These are phyloP conservation scores for Parus major DNA, from an alignment of 2,113 vertebrate genomes.

Conservation along the genomic window DNA sequence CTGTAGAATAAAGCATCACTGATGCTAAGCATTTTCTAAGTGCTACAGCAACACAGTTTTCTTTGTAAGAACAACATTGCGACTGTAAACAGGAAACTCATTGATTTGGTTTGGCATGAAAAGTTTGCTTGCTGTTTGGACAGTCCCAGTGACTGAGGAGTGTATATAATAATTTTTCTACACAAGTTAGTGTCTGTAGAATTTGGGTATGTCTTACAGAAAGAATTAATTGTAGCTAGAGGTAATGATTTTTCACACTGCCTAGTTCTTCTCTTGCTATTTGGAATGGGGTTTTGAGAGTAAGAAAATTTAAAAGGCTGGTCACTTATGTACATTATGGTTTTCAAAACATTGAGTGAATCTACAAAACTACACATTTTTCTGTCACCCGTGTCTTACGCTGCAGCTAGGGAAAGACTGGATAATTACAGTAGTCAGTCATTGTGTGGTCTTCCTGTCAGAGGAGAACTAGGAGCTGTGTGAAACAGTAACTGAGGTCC, in stretches of 20 bases:
- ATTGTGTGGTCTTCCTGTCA: not conserved
- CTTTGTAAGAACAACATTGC: not conserved
- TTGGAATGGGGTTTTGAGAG: not conserved
- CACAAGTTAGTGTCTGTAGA: not conserved
- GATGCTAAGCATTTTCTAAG: not conserved
- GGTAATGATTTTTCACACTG: not conserved
- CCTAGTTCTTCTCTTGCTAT: not conserved
- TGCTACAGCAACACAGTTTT: not conserved
- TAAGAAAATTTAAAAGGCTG: not conserved
- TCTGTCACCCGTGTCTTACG: not conserved
- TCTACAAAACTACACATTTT: not conserved
- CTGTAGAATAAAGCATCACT: not conserved
- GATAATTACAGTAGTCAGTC: not conserved
- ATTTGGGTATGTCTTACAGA: not conserved
- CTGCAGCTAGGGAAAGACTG: not conserved
- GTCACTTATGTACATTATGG: not conserved
- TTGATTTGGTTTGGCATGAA: not conserved
- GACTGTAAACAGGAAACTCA: not conserved
- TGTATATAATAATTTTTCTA: not conserved
- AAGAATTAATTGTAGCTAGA: not conserved
- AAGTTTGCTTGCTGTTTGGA: not conserved
- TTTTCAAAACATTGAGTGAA: not conserved
- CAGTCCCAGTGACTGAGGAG: not conserved
- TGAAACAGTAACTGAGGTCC: not conserved
- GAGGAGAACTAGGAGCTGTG: not conserved